Percentiles rank a stretch among this genome's conserved stretches.
Conservation (phyloP, 2,888 invertebrate species). For the Gandaritis pyraliata region DNA sequence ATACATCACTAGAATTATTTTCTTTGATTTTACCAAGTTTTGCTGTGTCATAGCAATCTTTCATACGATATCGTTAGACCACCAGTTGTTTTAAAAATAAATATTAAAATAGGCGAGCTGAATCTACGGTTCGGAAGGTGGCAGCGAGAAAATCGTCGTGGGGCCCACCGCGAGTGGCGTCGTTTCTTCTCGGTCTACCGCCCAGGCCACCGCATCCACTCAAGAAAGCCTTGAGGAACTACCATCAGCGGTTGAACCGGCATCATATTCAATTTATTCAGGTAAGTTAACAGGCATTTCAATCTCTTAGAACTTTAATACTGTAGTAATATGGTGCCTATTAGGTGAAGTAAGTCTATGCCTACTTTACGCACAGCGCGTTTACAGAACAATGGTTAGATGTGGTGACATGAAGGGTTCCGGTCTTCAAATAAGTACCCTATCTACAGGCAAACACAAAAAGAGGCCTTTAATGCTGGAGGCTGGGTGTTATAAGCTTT, state of each 20-base stretch:
- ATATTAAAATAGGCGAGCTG: conserved; percentile 59
- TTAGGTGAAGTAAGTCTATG: too few relatives aligned
- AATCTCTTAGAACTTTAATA: neutral
- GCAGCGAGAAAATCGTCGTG: conserved; percentile 59
- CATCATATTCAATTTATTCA: conserved; percentile 75
- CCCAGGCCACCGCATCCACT: conserved; percentile 71
- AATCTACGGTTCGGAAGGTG: conserved; percentile 60
- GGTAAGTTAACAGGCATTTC: conserved; percentile 47
- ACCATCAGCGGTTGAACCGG: conserved; percentile 64
- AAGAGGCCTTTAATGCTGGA: too few relatives aligned
- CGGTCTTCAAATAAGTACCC: too few relatives aligned
- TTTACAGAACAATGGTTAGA: too few relatives aligned
- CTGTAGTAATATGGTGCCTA: neutral
- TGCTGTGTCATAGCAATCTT: too few relatives aligned
- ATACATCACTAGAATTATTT: too few relatives aligned
- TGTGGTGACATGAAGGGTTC: too few relatives aligned
- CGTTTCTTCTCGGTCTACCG: conserved; percentile 74
- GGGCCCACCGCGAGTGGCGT: conserved; percentile 72
- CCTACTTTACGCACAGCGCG: too few relatives aligned
- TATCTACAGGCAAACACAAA: too few relatives aligned
- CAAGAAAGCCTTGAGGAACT: conserved; percentile 73
- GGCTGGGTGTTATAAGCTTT: too few relatives aligned
- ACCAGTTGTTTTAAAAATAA: neutral
- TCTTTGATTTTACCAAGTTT: too few relatives aligned
- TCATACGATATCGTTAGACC: too few relatives aligned